Evolutionary conservation across 1,140 invertebrate species (phyloP).

Genomic region (Mizuhopecten yessoensis): DNA sequence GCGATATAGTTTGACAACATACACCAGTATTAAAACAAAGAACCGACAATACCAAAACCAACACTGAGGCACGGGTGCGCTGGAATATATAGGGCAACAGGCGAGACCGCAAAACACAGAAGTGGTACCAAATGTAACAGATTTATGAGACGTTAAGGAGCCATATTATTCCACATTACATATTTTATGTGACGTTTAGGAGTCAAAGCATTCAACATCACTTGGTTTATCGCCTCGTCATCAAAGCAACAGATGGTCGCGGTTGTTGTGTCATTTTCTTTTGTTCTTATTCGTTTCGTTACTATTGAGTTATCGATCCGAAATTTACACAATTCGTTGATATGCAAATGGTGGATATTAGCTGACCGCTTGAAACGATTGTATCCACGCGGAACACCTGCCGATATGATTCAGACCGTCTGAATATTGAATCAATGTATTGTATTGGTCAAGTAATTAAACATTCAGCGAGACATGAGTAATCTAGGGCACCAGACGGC

Average conservation of each 20-base stretch:
- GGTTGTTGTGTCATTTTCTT: neutral
- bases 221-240: neutral
- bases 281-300: neutral
- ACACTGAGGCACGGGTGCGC: no score
- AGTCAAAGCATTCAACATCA: neutral
- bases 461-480: neutral
- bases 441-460: constrained; percentile 20
- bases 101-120: neutral
- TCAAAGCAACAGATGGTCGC: neutral
- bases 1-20: no score
- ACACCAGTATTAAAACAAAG: no score
- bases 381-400: neutral
- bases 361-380: neutral
- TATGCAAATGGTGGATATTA: neutral
- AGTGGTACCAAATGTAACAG: neutral
- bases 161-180: neutral
- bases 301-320: neutral
- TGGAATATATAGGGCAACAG: no score
- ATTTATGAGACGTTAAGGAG: neutral
- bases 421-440: no score
- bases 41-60: no score
- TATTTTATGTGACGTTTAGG: neutral
- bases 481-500: neutral
- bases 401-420: no score
- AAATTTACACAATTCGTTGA: constrained; percentile 21